Percentiles rank a stretch among this genome's conserved stretches.
These are phyloP conservation scores for Nymphalis c-album DNA, from an alignment of 2,888 invertebrate genomes.

Conservation along the genomic window DNA sequence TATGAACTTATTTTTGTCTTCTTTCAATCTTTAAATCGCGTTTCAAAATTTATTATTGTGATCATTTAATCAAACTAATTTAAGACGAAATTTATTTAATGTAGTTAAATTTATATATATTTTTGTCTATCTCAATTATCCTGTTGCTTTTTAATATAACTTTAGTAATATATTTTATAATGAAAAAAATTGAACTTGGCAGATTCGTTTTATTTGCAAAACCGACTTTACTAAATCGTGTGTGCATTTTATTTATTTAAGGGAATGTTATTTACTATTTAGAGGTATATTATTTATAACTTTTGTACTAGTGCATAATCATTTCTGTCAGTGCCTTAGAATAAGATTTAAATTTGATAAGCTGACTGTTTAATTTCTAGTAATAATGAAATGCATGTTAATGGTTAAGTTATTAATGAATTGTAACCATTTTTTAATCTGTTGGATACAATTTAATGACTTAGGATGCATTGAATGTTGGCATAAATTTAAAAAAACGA, in stretches of 20 bases:
- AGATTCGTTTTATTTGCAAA: conserved; percentile 42
- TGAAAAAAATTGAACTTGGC: conserved; percentile 15
- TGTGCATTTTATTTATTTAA: conserved; percentile 64
- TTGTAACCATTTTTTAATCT: conserved; percentile 14
- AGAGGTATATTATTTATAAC: conserved; percentile 67
- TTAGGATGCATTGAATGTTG: conserved; percentile 8
- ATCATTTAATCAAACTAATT: conserved; percentile 31
- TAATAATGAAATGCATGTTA: conserved; percentile 56
- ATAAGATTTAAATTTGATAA: conserved; percentile 66
- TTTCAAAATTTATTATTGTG: conserved; percentile 28
- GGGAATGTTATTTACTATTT: conserved; percentile 76
- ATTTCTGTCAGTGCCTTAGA: conserved; percentile 78
- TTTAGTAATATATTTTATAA: conserved; percentile 8
- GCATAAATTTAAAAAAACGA: background rate
- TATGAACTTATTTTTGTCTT: conserved; percentile 9
- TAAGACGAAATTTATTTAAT: conserved; percentile 14
- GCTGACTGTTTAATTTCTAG: conserved; percentile 61
- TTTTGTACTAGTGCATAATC: conserved; percentile 69
- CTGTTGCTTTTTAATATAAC: conserved; percentile 23
- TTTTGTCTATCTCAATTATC: conserved; percentile 4
- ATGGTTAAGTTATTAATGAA: conserved; percentile 35
- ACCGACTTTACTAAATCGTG: conserved; percentile 53
- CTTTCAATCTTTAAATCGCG: conserved; percentile 15
- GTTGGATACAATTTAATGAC: conserved; percentile 16
- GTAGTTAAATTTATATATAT: conserved; percentile 19